Evolutionary conservation across 2,797 vertebrate species (phyloP), one percentile per base, ranked within the genome.

Genomic region (Galago senegalensis): DNA sequence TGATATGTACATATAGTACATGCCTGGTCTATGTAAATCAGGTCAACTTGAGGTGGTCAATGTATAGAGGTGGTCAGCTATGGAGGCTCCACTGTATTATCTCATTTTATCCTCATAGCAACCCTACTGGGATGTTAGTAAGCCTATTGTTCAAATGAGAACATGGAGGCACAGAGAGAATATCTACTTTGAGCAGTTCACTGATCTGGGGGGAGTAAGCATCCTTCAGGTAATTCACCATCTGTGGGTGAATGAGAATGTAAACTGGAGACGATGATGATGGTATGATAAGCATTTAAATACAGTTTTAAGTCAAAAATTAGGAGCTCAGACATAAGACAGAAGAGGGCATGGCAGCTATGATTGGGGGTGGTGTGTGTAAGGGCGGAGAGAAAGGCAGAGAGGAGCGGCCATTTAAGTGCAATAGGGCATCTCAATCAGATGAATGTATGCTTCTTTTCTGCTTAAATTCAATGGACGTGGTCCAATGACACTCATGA

Each of bases 401-500:
- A 95, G 40, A 91, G 37, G 46, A 67, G 29, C 72, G 37, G 46
- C 9, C 72, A 85, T 72, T 80, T 86, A 88, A 83, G 56, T 89
- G 7, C 29, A 63, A 70, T 73, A 87, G 58, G 16, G 27, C 9
- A 65, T 65, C 81, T 89, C 63, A 83, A 23, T 95, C 80, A 90
- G 75, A 93, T 37, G n/a, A 88, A 76, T 21, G 11, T 69, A 20
- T 65, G 9, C 43, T 88, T 81, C 61, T 46, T 82, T 76, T 88
- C 37, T 61, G 88, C 77, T 91, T 75, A 76, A 89, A 93, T 89
- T 60, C 58, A 89, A 23, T 37, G n/a, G 21, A 9, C 75, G 37
- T 95, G 73, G 92, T 79, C 43, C 87, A 63, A 43, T 49, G 9
- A 16, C 63, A 14, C 25, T 92, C 91, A 75, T 60, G 73, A 94